Conservation (phyloP, 2,113 vertebrate genomes). For the Chaenogobius annularis region DNA sequence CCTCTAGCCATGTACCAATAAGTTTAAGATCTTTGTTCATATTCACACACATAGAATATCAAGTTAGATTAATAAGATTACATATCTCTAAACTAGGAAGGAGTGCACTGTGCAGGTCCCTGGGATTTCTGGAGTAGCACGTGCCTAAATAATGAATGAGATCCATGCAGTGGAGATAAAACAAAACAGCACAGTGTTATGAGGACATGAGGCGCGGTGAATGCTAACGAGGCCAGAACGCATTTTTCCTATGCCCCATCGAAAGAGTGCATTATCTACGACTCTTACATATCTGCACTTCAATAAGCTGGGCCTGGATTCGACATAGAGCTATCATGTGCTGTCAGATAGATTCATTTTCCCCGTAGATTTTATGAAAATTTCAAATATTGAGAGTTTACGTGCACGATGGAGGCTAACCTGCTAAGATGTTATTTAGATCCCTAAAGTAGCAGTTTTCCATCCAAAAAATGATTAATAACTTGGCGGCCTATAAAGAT, state of each 20-base stretch:
- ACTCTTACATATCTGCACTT: not conserved
- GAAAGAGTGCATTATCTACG: not conserved
- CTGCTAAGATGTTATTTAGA: too few relatives aligned
- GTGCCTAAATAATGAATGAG: slow-evolving; percentile 76
- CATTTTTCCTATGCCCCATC: slow-evolving; percentile 30
- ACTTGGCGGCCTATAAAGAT: too few relatives aligned
- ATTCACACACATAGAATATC: too few relatives aligned
- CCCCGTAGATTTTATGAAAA: too few relatives aligned
- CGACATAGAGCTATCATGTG: too few relatives aligned
- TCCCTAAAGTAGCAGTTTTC: too few relatives aligned
- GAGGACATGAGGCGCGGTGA: slow-evolving; percentile 61
- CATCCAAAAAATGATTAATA: too few relatives aligned
- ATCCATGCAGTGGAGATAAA: slow-evolving; percentile 67
- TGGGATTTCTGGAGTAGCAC: slow-evolving; percentile 64
- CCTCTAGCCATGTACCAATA: too few relatives aligned
- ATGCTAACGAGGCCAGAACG: slow-evolving; percentile 69
- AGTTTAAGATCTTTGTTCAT: too few relatives aligned
- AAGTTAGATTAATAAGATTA: not conserved
- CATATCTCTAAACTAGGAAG: slow-evolving; percentile 3
- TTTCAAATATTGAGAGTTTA: too few relatives aligned
- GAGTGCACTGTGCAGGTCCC: slow-evolving; percentile 27
- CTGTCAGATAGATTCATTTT: too few relatives aligned
- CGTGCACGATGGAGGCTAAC: too few relatives aligned
- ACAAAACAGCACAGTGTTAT: slow-evolving; percentile 57
- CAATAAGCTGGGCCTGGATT: not conserved